Evolutionary conservation across 2,888 invertebrate species (phyloP), one percentile per base, ranked within the genome.

Genomic region (Rugalucina vietnamica): DNA sequence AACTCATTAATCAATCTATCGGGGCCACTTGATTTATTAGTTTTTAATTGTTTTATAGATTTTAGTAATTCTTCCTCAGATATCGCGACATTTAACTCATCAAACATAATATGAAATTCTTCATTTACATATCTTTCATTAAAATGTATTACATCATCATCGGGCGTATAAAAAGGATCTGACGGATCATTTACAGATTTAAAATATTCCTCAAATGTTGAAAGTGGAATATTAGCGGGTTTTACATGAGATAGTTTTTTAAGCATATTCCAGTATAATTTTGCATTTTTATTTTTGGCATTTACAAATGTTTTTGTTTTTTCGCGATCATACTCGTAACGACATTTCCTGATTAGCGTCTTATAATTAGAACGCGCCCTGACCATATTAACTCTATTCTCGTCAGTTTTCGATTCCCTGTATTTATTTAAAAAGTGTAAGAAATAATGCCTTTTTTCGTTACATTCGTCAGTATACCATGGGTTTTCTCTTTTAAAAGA

Each of bases 21-120:
- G 21, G 65, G 76, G 21, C 76, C 60, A 12, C 76, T 60, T 12
- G 36, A 37, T 39, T 37, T 57, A 37, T 37, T 65, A 12, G 57
- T 76, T 76, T 76, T 76, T 37, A 76, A 36, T 27, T 76, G 57
- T 57, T 76, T 57, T 60, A 76, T 76, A 37, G 76, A 34, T 60
- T 18, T 39, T 21, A 21, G n/a, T 29, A 76, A 24, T 49, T 76
- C 76, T 34, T 10, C 36, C 27, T 27, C 34, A 21, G 54, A 54
- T 4, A 34, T 49, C 12, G 5, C 27, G n/a, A 32, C n/a, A 37
- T 39, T 50, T 49, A 43, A 21, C 21, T 69, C 69, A 27, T 32
- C 69, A 27, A 69, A 69, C 10, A 69, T 69, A 34, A 69, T 69
- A 69, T 69, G n/a, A 10, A 69, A 12, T 27, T 69, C 69, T 18